Percentiles rank a stretch among this genome's conserved stretches.
Conservation (phyloP, 2,888 invertebrate genomes). For the Ormyrus thymus region DNA sequence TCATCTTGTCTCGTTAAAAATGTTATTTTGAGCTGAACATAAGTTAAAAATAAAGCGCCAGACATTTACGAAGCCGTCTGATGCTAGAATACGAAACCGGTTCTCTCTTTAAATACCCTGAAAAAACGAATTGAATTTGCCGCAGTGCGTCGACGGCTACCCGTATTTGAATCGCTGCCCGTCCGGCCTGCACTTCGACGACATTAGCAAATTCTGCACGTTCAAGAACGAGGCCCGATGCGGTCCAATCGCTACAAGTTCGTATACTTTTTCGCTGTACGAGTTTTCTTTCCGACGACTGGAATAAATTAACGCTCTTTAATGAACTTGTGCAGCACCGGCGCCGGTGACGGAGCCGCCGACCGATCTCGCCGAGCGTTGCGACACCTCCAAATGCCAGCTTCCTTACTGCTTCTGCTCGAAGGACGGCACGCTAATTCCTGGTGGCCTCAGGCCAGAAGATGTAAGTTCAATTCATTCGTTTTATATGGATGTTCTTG, state of each 20-base stretch:
- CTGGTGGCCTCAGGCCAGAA: slow-evolving; percentile 87
- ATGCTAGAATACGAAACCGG: too few species aligned
- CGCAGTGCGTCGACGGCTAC: slow-evolving; percentile 91
- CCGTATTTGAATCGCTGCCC: slow-evolving; percentile 93
- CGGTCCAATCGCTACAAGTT: slow-evolving; percentile 92
- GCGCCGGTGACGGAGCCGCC: slow-evolving; percentile 89
- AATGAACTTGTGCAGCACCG: slow-evolving; percentile 39
- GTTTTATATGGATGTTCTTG: too few species aligned
- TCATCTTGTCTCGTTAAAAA: too few species aligned
- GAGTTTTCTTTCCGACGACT: too few species aligned
- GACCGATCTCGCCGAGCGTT: slow-evolving; percentile 86
- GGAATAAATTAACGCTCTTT: too few species aligned
- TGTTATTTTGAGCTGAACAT: too few species aligned
- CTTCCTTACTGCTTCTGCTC: slow-evolving; percentile 95
- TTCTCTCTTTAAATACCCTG: too few species aligned
- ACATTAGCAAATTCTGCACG: slow-evolving; percentile 91
- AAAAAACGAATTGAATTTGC: slow-evolving; percentile 55
- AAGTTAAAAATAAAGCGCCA: too few species aligned
- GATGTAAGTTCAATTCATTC: slow-evolving; percentile 79
- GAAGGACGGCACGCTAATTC: slow-evolving; percentile 91
- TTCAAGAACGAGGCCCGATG: slow-evolving; percentile 93
- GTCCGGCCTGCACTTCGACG: slow-evolving; percentile 92
- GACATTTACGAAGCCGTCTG: too few species aligned
- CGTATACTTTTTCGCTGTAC: slow-evolving; percentile 73
- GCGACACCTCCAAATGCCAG: slow-evolving; percentile 84